Evolutionary conservation across 2,113 vertebrate genomes (phyloP).

Genomic region (Grammomys surdaster): DNA sequence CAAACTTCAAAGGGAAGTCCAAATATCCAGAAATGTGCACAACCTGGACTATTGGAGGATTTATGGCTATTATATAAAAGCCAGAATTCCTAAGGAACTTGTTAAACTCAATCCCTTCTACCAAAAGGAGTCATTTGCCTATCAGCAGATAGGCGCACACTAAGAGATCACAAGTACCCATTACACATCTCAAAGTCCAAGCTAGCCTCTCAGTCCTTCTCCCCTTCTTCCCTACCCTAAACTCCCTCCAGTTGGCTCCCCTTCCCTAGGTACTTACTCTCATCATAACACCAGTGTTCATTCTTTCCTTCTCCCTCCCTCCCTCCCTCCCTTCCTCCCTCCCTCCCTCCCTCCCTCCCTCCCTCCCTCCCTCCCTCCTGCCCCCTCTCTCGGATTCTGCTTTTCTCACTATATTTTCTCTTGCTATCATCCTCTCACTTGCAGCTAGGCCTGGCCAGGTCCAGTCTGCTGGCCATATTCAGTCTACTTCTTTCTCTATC

Average conservation of each 20-base stretch:
- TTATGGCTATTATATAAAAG: not conserved
- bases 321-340: not conserved
- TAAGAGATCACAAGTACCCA: not conserved
- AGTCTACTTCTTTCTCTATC: not conserved
- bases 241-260: not conserved
- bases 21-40: not conserved
- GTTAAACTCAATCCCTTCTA: not conserved
- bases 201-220: not conserved
- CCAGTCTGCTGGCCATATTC: not conserved
- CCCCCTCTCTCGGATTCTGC: not conserved
- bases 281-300: not conserved
- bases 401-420: not conserved
- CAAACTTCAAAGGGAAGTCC: not conserved
- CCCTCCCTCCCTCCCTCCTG: not conserved
- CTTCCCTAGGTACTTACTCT: not conserved
- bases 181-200: not conserved
- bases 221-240: not conserved
- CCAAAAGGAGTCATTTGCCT: not conserved
- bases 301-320: not conserved
- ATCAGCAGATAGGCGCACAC: not conserved
- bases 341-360: not conserved
- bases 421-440: not conserved
- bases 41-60: not conserved
- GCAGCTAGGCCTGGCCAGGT: not conserved
- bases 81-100: not conserved